Evolutionary conservation across 64 coral and sea anemone species (phyloP), one percentile per base, ranked within the genome.

Genomic region (Astreopora myriophthalma): DNA sequence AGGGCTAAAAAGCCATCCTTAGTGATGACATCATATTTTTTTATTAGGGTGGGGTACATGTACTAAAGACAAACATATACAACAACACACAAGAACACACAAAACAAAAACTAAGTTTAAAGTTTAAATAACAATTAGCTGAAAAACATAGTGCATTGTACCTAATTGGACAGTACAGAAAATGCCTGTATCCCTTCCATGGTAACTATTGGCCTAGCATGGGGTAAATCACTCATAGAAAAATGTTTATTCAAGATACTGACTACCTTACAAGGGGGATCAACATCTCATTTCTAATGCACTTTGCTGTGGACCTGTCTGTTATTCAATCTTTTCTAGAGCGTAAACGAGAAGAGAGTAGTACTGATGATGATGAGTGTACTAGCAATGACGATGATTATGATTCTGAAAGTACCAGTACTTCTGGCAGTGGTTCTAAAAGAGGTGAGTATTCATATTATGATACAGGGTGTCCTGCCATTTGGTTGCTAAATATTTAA

Each of bases 231-330:
- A 74, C 71, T 74, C 35, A 44, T 74, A 74, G 71, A 74, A 74
- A 74, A 74, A 39, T 40, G 71, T 74, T 74, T 42, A 74, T 71
- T 71, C 28, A 71, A 71, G 69, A 71, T 44, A 38, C 71, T 74
- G 71, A 74, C 71, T 76, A 25, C 73, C 73, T 76, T 48, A 76
- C 73, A 76, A 76, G 73, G 73, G 73, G 73, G 39, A 76, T 76
- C 38, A 76, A 76, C 73, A 76, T 76, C 42, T 76, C 40, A 76
- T 76, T 76, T 76, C 73, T 76, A 76, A 76, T 76, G 38, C 73
- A 48, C 73, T 76, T 76, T 76, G 73, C 73, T 76, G 16, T 76
- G 48, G 39, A 76, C 36, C 36, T 48, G 16, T 48, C 73, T 76
- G 73, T 76, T 32, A 30, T 69, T 69, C 66, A 65, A 65, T 65